phyloP scores from a whole-genome alignment of 2,888 invertebrate genomes.

The Acanthococcus lagerstroemiae region DNA sequence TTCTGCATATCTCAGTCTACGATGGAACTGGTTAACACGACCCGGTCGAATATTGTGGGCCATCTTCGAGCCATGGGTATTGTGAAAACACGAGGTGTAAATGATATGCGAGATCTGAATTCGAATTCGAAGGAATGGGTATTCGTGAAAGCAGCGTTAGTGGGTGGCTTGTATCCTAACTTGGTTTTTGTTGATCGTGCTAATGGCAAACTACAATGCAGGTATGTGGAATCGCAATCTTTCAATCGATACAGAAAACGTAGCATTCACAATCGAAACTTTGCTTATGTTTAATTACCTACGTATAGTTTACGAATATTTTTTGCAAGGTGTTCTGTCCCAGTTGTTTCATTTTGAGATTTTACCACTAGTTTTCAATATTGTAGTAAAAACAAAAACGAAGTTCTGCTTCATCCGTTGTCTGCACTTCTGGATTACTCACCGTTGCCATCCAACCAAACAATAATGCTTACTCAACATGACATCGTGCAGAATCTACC shows the following conservation, averaged over 20 bases:
- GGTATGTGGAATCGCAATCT: too few relatives aligned
- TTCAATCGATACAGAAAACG: too few relatives aligned
- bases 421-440: constrained; percentile 5
- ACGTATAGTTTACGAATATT: background rate
- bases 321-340: background rate
- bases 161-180: constrained; percentile 83
- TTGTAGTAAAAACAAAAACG: constrained; percentile 4
- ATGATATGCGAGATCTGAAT: constrained; percentile 68
- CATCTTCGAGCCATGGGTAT: constrained; percentile 67
- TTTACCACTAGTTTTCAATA: too few relatives aligned
- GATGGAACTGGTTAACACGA: constrained; percentile 83
- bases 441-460: constrained; percentile 5
- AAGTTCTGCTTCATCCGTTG: constrained; percentile 10
- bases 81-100: constrained; percentile 46
- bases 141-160: constrained; percentile 78
- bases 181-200: constrained; percentile 63
- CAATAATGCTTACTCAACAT: constrained; percentile 2
- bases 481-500: constrained; percentile 45
- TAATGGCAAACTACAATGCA: constrained; percentile 52
- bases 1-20: constrained; percentile 61
- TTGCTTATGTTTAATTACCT: too few relatives aligned
- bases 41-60: constrained; percentile 70
- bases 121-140: constrained; percentile 77
- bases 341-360: background rate
- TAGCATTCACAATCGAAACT: too few relatives aligned